These are phyloP conservation scores for Carettochelys insculpta DNA, from an alignment of 2,113 vertebrate genomes.

Conservation along the genomic window DNA sequence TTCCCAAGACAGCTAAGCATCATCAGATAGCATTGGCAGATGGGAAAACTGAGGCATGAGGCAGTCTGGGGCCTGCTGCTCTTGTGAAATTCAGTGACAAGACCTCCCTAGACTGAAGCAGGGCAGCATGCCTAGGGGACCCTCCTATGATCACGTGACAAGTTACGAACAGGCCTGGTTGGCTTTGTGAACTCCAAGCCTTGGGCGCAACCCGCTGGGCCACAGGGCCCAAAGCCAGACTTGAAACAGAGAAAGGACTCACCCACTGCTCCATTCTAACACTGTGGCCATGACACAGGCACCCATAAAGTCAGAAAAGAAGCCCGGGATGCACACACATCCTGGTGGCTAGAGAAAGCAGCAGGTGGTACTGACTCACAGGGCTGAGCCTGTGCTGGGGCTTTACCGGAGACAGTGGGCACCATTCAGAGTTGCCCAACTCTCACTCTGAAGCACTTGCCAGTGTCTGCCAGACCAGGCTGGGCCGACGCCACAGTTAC, in stretches of 20 bases:
- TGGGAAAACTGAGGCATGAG: neutral
- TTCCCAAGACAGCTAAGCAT: no score
- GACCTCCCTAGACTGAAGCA: neutral
- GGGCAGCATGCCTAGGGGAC: no score
- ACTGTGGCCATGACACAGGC: no score
- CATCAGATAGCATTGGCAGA: neutral
- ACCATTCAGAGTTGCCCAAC: neutral
- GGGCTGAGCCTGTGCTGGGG: neutral
- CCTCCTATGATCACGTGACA: no score
- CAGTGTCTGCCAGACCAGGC: neutral
- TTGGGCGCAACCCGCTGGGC: no score
- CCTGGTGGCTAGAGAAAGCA: neutral
- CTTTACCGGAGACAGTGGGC: fast-evolving
- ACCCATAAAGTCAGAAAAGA: no score
- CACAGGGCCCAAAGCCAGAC: no score
- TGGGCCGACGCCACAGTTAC: neutral
- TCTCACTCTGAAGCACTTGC: neutral
- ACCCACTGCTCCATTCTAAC: neutral
- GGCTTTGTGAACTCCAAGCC: neutral
- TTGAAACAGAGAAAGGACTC: neutral
- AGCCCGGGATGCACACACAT: neutral
- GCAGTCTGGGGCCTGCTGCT: neutral
- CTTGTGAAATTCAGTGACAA: no score
- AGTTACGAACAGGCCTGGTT: no score
- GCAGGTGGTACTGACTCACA: fast-evolving